Conservation (phyloP, 2,888 invertebrate species). For the Marasmarcha lunaedactyla region DNA sequence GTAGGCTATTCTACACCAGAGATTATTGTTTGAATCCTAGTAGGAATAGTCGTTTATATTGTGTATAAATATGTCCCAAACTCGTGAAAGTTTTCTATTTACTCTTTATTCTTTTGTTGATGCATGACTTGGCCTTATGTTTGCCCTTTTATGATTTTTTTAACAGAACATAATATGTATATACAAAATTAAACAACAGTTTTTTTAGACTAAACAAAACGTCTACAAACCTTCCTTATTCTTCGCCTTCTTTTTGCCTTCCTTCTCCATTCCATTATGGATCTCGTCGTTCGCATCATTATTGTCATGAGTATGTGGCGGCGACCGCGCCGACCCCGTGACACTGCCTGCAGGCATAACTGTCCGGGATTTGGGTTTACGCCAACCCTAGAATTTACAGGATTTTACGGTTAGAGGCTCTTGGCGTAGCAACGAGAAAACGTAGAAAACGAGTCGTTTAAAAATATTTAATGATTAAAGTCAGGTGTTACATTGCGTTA, state of each 20-base stretch:
- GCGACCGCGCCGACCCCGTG: conserved; percentile 39
- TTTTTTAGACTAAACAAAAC: no score
- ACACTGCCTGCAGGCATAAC: conserved; percentile 73
- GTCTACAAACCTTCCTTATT: conserved; percentile 84
- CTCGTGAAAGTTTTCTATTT: no score
- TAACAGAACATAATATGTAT: no score
- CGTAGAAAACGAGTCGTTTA: neutral
- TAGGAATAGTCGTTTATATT: no score
- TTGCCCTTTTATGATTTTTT: no score
- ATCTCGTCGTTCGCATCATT: conserved; percentile 12
- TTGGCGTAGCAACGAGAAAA: neutral
- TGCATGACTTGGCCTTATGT: no score
- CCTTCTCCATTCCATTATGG: conserved; percentile 73
- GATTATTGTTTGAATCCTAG: no score
- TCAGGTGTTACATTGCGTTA: neutral
- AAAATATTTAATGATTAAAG: neutral
- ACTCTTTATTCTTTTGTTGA: no score
- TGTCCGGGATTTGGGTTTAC: conserved; percentile 82
- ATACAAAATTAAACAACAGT: no score
- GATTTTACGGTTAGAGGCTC: no score
- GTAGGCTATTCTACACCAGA: no score
- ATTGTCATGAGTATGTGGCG: conserved; percentile 31
- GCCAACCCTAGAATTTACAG: conserved; percentile 80
- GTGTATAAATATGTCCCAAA: no score
- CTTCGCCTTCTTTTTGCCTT: conserved; percentile 86